These are phyloP conservation scores for Cyrtorhinus lividipennis DNA, from an alignment of 1,140 invertebrate genomes.

Conservation along the genomic window DNA sequence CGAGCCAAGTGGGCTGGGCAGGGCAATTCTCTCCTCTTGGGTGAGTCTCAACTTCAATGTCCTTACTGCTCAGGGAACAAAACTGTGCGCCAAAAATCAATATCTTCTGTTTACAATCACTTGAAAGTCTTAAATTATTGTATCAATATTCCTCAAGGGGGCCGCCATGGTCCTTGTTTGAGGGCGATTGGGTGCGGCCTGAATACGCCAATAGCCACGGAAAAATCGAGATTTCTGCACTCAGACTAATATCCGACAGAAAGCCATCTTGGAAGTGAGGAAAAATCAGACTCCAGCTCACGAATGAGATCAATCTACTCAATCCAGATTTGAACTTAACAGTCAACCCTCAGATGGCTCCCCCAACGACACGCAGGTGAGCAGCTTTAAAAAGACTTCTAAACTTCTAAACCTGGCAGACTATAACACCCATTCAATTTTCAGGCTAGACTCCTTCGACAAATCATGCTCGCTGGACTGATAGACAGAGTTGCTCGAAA, in stretches of 20 bases:
- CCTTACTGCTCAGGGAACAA: too few species aligned
- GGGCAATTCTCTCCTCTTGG: conserved; percentile 55
- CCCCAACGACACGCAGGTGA: conserved; percentile 52
- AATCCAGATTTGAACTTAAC: conserved; percentile 45
- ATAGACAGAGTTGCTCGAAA: conserved; percentile 79
- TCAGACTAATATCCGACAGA: conserved; percentile 63
- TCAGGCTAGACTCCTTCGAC: conserved; percentile 63
- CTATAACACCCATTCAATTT: too few species aligned
- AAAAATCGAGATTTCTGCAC: conserved; percentile 55
- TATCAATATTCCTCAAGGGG: conserved; percentile 35
- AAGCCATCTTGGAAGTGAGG: conserved; percentile 83
- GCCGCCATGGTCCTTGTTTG: conserved; percentile 82
- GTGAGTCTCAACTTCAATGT: too few species aligned
- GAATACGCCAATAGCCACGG: conserved; percentile 53
- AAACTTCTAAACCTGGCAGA: too few species aligned
- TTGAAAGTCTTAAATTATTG: not conserved
- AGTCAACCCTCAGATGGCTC: conserved; percentile 60
- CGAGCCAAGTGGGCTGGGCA: conserved; percentile 55
- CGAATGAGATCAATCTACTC: conserved; percentile 69
- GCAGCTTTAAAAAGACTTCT: too few species aligned
- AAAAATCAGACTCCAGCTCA: conserved; percentile 79
- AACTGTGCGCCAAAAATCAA: too few species aligned
- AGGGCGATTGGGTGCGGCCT: conserved; percentile 70
- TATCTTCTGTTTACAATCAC: too few species aligned
- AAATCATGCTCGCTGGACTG: conserved; percentile 74